These are phyloP conservation scores for Drosophila algonquin DNA, from an alignment of 2,888 invertebrate species.

Conservation along the genomic window DNA sequence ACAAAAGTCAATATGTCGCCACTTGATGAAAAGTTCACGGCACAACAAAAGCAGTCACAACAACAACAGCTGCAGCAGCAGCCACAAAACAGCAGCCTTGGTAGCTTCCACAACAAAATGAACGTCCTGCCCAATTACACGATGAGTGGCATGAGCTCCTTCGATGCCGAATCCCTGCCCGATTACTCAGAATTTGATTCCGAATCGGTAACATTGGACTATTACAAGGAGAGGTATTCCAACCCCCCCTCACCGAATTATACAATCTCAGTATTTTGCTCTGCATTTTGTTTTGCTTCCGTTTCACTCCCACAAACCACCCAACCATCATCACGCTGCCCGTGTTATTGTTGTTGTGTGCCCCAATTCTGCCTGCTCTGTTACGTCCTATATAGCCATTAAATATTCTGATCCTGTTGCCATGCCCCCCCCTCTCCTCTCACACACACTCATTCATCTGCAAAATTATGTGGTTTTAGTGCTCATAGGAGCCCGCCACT, in stretches of 20 bases:
- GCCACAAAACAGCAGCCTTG: conserved; percentile 54
- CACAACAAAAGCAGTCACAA: conserved; percentile 58
- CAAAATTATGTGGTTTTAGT: conserved; percentile 26
- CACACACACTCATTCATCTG: conserved; percentile 18
- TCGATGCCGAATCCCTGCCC: conserved; percentile 85
- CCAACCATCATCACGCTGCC: neutral
- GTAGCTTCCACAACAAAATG: conserved; percentile 64
- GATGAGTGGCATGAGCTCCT: conserved; percentile 85
- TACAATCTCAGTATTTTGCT: conserved; percentile 21
- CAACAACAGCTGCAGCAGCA: conserved; percentile 44
- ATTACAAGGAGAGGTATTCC: conserved; percentile 85
- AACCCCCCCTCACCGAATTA: conserved; percentile 3
- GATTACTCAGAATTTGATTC: conserved; percentile 86
- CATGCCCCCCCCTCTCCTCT: conserved; percentile 57
- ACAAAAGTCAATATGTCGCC: conserved; percentile 29
- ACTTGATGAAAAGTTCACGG: conserved; percentile 44
- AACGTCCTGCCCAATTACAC: conserved; percentile 78
- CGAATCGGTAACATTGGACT: conserved; percentile 85
- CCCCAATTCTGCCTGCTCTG: conserved; percentile 61
- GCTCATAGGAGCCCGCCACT: conserved; percentile 1
- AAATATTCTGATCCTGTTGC: conserved; percentile 71
- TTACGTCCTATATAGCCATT: conserved; percentile 51
- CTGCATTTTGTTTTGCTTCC: conserved; percentile 70
- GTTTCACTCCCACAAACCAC: conserved; percentile 37
- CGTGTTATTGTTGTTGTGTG: conserved; percentile 62